A percentile compares a stretch with the other conserved stretches of the same genome.
Evolutionary conservation across 2,113 vertebrate genomes (phyloP).

Genomic region (Passer montanus): DNA sequence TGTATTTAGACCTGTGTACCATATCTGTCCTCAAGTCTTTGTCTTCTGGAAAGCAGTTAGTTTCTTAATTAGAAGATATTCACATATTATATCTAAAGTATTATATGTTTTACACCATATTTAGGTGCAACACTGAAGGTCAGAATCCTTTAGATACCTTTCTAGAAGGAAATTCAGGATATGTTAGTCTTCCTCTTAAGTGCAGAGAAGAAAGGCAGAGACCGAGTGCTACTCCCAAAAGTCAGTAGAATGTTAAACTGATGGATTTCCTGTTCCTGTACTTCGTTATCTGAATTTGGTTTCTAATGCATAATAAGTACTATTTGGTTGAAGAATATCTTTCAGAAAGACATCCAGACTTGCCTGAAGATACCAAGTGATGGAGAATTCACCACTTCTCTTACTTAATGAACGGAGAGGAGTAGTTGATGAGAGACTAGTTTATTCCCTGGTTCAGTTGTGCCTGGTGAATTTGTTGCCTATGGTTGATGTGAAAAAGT

Average conservation of each 20-base stretch:
- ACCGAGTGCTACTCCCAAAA: background rate
- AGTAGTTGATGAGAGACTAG: slow-evolving; percentile 6
- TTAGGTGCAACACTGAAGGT: background rate
- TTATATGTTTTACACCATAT: background rate
- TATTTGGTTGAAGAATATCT: slow-evolving; percentile 11
- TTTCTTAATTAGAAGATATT: background rate
- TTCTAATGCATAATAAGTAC: background rate
- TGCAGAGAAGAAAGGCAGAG: background rate
- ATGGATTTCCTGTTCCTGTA: background rate
- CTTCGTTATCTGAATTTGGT: background rate
- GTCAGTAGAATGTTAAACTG: background rate
- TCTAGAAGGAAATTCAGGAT: background rate
- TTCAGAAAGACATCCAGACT: slow-evolving; percentile 13
- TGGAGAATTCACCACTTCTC: background rate
- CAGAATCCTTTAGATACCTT: background rate
- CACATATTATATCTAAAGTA: background rate
- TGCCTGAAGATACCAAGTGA: background rate
- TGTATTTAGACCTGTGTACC: background rate
- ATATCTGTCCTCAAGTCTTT: background rate
- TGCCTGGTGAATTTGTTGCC: background rate
- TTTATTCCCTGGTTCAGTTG: slow-evolving; percentile 23
- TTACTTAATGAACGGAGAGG: background rate
- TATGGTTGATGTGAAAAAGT: background rate
- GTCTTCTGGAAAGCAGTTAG: background rate
- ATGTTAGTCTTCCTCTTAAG: background rate